Conservation (phyloP, 1,140 invertebrate species). For the Bombus sibiricus region DNA sequence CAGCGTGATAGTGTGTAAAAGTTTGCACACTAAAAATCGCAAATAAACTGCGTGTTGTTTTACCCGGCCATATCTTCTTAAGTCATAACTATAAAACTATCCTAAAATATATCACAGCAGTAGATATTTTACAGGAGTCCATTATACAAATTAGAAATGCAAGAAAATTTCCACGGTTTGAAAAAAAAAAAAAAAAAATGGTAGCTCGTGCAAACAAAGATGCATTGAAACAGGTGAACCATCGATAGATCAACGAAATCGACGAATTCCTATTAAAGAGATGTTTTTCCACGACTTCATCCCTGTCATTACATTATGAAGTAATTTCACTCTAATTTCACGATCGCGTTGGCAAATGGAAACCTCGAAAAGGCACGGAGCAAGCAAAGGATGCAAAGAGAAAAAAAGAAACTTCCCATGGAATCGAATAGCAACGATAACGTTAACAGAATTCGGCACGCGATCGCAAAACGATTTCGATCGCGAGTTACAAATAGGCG, state of each 20-base stretch:
- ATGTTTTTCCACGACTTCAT: neutral
- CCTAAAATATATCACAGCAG: no score
- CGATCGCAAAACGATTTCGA: slow-evolving; percentile 49
- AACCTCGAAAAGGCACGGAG: neutral
- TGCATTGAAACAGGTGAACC: no score
- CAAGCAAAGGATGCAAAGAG: neutral
- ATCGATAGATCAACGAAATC: no score
- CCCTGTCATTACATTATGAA: neutral
- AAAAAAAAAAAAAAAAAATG: neutral
- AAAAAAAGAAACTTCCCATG: neutral
- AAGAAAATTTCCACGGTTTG: neutral
- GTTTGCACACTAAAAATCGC: neutral
- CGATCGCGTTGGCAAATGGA: neutral
- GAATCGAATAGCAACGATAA: slow-evolving; percentile 3
- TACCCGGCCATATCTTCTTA: neutral
- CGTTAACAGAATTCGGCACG: slow-evolving; percentile 21
- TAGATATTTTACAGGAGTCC: no score
- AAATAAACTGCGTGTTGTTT: neutral
- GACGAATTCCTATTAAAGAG: no score
- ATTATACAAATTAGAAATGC: neutral
- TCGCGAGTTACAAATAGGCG: slow-evolving; percentile 47
- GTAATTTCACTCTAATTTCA: neutral
- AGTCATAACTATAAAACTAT: neutral
- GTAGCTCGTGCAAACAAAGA: neutral
- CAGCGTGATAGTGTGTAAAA: neutral